Percentiles rank a stretch among this genome's conserved stretches.
Conservation (phyloP, 2,888 invertebrate genomes). For the Yponomeuta plumbellus region DNA sequence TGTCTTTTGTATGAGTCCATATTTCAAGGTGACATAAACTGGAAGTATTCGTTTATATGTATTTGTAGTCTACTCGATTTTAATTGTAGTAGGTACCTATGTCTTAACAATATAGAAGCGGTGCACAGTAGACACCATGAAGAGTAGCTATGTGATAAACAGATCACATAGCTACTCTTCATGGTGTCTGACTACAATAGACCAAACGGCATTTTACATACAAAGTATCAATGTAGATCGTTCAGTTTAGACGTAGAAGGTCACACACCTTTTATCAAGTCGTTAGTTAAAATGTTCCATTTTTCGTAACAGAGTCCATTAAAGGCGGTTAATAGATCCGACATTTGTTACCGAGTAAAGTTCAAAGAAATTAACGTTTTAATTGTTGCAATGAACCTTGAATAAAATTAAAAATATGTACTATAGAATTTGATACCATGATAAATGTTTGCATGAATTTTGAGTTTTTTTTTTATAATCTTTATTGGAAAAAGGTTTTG, state of each 20-base stretch:
- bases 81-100: neutral
- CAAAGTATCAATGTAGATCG: neutral
- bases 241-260: neutral
- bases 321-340: neutral
- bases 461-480: no score
- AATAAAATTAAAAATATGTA: neutral
- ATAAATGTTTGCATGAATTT: neutral
- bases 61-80: no score
- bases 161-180: conserved; percentile 1
- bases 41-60: neutral
- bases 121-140: conserved; percentile 35
- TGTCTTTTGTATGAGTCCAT: conserved; percentile 12
- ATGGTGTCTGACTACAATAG: neutral
- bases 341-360: neutral
- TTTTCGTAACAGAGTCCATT: neutral
- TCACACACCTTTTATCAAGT: neutral
- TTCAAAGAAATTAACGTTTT: neutral
- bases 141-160: no score
- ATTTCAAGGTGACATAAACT: neutral
- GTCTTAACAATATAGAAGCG: neutral
- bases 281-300: neutral
- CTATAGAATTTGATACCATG: neutral
- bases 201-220: neutral
- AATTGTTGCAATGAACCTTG: neutral
- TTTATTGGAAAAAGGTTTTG: no score